Percentiles rank a stretch among this genome's conserved stretches.
phyloP scores from a whole-genome alignment of 2,113 vertebrate genomes.

The Pygoscelis antarcticus region DNA sequence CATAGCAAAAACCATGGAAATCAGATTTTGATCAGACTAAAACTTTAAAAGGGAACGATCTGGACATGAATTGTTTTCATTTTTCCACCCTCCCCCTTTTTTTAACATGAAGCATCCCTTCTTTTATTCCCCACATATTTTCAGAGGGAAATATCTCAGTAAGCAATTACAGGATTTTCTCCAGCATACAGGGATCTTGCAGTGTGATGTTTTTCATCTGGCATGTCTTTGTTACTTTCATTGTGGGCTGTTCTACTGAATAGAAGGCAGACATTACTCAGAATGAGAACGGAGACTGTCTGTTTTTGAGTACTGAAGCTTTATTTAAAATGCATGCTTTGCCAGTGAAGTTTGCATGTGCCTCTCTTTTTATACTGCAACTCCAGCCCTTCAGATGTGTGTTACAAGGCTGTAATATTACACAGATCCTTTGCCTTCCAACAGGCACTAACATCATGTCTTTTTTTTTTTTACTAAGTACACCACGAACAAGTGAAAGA shows the following conservation, averaged over 20 bases:
- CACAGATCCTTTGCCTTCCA: constrained; percentile 7
- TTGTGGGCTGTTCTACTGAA: constrained; percentile 75
- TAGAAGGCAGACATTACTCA: constrained; percentile 88
- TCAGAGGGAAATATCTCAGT: constrained; percentile 42
- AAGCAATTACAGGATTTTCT: constrained; percentile 58
- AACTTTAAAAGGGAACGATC: constrained; percentile 3
- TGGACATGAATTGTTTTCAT: constrained; percentile 17
- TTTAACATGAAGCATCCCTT: neutral
- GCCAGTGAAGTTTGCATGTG: constrained; percentile 57
- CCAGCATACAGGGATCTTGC: constrained; percentile 60
- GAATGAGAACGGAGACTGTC: constrained; percentile 80
- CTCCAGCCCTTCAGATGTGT: constrained; percentile 25
- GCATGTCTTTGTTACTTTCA: constrained; percentile 77
- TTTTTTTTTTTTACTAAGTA: neutral
- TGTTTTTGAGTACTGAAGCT: constrained; percentile 79
- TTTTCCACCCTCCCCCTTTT: neutral
- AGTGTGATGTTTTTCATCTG: constrained; percentile 85
- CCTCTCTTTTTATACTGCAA: constrained; percentile 37
- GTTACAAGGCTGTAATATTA: constrained; percentile 1
- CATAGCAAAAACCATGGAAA: constrained; percentile 17
- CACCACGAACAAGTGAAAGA: neutral
- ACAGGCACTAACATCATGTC: neutral
- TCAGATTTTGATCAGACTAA: constrained; percentile 34
- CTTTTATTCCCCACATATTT: constrained; percentile 24
- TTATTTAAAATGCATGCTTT: constrained; percentile 76